These are phyloP conservation scores for Ctenodactylus gundi DNA, from an alignment of 2,113 vertebrate genomes.

Conservation along the genomic window DNA sequence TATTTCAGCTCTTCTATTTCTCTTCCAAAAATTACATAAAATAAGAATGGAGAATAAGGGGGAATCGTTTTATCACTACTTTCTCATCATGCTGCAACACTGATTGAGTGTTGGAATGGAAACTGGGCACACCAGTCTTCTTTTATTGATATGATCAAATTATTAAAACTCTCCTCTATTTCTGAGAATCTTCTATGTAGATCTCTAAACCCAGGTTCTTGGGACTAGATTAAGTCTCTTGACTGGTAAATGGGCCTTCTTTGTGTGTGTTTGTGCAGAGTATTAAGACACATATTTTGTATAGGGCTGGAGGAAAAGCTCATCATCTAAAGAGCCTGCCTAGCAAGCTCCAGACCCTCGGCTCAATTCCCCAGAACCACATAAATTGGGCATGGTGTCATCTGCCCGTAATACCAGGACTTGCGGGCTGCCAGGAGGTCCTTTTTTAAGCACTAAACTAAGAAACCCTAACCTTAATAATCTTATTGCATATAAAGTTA, in stretches of 20 bases:
- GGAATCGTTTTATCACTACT: not conserved
- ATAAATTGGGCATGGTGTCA: too few species aligned
- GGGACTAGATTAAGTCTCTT: not conserved
- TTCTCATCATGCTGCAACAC: not conserved
- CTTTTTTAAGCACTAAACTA: slow-evolving; percentile 23
- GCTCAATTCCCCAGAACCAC: too few species aligned
- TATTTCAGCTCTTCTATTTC: not conserved
- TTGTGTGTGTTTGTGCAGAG: not conserved
- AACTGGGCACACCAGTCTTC: not conserved
- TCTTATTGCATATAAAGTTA: not conserved
- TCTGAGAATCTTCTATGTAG: not conserved
- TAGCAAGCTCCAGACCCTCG: too few species aligned
- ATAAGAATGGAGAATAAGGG: not conserved
- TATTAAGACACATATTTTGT: not conserved
- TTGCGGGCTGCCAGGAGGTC: too few species aligned
- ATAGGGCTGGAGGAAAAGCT: too few species aligned
- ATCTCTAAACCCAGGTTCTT: not conserved
- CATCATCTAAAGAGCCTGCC: too few species aligned
- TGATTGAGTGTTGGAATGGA: not conserved
- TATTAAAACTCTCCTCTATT: not conserved
- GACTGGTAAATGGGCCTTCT: not conserved
- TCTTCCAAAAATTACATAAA: not conserved
- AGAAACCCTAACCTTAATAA: not conserved
- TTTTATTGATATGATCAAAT: not conserved
- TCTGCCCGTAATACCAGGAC: too few species aligned